A percentile compares a stretch with the other conserved stretches of the same genome.
These are phyloP conservation scores for Aphodius granarius DNA, from an alignment of 2,888 invertebrate species.

Conservation along the genomic window DNA sequence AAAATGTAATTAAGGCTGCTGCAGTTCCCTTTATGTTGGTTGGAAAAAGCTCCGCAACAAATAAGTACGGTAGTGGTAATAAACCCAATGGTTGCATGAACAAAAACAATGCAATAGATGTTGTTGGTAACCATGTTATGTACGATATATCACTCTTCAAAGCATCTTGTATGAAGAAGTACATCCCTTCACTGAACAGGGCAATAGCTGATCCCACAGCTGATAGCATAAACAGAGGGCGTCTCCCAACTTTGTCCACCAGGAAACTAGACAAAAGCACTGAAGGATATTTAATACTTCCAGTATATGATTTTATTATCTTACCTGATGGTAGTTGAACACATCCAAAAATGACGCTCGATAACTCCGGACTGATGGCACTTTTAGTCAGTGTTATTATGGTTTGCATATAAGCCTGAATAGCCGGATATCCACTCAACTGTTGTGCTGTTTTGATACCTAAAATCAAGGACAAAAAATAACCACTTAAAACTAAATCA, in stretches of 20 bases:
- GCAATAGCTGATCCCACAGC: constrained; percentile 59
- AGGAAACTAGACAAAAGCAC: constrained; percentile 47
- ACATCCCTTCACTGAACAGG: constrained; percentile 56
- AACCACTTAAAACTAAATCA: background rate
- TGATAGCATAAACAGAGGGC: constrained; percentile 58
- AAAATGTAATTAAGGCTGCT: constrained; percentile 60
- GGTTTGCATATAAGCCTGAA: constrained; percentile 64
- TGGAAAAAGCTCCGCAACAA: constrained; percentile 66
- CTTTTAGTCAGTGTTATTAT: constrained; percentile 60
- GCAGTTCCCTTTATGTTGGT: constrained; percentile 65
- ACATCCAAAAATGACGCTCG: constrained; percentile 62
- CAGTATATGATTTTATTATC: no score
- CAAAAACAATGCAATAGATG: constrained; percentile 61
- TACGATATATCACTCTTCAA: background rate
- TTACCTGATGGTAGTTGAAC: no score
- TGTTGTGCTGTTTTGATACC: constrained; percentile 59
- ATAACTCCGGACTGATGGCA: constrained; percentile 57
- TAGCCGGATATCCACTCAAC: constrained; percentile 62
- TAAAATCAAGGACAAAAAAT: background rate
- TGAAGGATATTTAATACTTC: constrained; percentile 55
- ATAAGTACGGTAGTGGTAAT: constrained; percentile 63
- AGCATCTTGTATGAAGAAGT: constrained; percentile 58
- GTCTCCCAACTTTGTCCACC: constrained; percentile 59
- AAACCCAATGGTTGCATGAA: constrained; percentile 63
- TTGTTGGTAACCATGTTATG: constrained; percentile 58